These are phyloP conservation scores for Furcifer pardalis DNA, from an alignment of 2,797 vertebrate species.

Conservation along the genomic window DNA sequence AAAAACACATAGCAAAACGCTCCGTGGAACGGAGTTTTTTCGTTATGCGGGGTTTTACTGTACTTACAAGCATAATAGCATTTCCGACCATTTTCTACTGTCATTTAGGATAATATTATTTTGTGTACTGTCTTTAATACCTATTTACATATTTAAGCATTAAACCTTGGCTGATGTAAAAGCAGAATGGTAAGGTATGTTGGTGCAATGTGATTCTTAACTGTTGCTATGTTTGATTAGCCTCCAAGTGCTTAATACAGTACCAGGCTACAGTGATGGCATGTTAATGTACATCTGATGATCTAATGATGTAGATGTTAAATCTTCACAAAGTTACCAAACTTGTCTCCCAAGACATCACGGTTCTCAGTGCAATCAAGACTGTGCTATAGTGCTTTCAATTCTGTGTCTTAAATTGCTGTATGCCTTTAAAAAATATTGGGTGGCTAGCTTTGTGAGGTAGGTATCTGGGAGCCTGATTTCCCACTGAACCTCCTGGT, in stretches of 20 bases:
- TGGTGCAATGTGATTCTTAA: not conserved
- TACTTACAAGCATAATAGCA: not conserved
- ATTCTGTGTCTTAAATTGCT: not conserved
- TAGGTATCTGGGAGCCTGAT: too few relatives aligned
- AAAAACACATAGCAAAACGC: too few relatives aligned
- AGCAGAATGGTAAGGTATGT: not conserved
- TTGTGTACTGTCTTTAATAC: not conserved
- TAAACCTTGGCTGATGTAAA: not conserved
- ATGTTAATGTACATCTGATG: conserved; percentile 4
- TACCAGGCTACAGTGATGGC: not conserved
- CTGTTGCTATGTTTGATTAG: not conserved
- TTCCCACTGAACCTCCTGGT: too few relatives aligned
- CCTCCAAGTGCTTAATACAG: not conserved
- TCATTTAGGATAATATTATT: not conserved
- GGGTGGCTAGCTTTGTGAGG: too few relatives aligned
- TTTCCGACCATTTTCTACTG: not conserved
- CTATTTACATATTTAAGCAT: not conserved
- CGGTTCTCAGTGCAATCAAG: not conserved
- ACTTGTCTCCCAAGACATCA: conserved; percentile 4
- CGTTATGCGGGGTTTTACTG: too few relatives aligned
- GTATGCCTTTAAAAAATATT: too few relatives aligned
- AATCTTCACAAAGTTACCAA: conserved; percentile 1
- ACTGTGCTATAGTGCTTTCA: not conserved
- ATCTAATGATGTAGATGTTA: not conserved
- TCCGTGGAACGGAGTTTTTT: too few relatives aligned